Evolutionary conservation across 2,888 invertebrate species (phyloP).

Genomic region (Eucriotettix oculatus): DNA sequence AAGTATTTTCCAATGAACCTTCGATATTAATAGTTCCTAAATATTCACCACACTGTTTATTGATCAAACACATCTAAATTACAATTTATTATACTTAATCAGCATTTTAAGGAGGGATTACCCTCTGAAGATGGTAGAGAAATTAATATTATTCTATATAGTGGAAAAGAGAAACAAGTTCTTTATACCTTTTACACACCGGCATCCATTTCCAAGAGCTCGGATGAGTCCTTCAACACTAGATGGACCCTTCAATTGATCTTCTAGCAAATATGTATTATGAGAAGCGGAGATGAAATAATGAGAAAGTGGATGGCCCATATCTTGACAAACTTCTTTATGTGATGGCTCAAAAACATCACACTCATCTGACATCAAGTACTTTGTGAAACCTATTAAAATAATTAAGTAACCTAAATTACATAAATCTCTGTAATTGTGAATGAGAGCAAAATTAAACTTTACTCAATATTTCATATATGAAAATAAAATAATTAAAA

Average conservation of each 20-base stretch:
- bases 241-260: slow-evolving; percentile 34
- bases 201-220: slow-evolving; percentile 31
- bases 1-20: too few species aligned
- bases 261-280: slow-evolving; percentile 34
- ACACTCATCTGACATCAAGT: slow-evolving; percentile 28
- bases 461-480: neutral
- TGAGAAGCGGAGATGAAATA: slow-evolving; percentile 34
- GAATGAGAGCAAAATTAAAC: neutral
- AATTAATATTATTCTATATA: too few species aligned
- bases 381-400: slow-evolving; percentile 24
- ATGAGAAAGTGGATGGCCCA: slow-evolving; percentile 32
- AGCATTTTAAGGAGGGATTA: too few species aligned
- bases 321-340: slow-evolving; percentile 28
- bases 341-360: slow-evolving; percentile 32
- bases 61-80: too few species aligned
- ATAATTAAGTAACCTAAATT: neutral
- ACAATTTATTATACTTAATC: too few species aligned
- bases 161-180: neutral
- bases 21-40: too few species aligned
- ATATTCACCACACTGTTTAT: too few species aligned
- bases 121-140: too few species aligned
- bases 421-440: neutral
- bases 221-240: slow-evolving; percentile 32
- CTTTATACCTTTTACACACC: slow-evolving; percentile 32
- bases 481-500: neutral